Conservation (phyloP, 2,113 vertebrate species). For the Aviceda subcristata region DNA sequence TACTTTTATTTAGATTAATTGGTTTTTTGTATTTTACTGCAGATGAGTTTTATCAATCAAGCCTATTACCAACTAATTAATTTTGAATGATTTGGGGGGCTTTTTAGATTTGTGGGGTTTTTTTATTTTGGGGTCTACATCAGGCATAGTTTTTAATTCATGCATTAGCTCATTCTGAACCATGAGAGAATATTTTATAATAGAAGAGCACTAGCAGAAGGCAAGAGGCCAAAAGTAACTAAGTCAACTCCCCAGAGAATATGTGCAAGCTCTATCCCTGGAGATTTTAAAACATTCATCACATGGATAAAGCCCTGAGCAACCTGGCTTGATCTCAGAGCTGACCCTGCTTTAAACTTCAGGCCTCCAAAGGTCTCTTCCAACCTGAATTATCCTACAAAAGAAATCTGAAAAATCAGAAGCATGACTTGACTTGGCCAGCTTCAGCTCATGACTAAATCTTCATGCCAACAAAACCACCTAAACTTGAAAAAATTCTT, state of each 20-base stretch:
- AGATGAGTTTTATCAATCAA: not conserved
- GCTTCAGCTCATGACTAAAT: not conserved
- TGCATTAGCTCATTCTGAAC: not conserved
- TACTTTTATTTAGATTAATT: not conserved
- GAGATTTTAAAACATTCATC: not conserved
- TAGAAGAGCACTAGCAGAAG: not conserved
- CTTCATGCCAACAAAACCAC: not conserved
- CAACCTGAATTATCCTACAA: not conserved
- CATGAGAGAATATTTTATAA: not conserved
- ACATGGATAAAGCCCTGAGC: not conserved
- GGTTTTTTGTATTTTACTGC: not conserved
- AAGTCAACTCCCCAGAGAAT: not conserved
- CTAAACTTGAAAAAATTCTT: not conserved
- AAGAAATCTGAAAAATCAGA: not conserved
- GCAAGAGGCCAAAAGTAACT: not conserved
- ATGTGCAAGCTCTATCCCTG: not conserved
- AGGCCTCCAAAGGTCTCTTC: not conserved
- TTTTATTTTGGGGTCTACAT: not conserved
- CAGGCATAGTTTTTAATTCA: not conserved
- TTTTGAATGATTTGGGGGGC: not conserved
- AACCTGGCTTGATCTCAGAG: not conserved
- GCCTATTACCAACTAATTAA: not conserved
- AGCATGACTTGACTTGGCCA: not conserved
- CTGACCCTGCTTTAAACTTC: not conserved
- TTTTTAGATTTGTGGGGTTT: not conserved